Conservation (phyloP, 2,888 invertebrate species). For the Lamellibrachia columna region DNA sequence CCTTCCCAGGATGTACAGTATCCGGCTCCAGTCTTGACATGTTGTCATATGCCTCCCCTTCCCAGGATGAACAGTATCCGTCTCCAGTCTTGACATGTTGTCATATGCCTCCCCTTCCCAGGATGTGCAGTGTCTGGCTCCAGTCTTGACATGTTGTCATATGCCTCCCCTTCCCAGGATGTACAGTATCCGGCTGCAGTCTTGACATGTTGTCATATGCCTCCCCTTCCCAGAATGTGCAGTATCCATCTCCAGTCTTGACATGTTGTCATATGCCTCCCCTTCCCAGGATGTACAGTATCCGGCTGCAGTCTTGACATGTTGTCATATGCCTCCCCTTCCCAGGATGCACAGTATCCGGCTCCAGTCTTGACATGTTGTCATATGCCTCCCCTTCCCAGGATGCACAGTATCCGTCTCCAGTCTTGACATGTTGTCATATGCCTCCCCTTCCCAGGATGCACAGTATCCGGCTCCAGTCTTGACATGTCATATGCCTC, state of each 20-base stretch:
- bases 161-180: not conserved
- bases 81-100: not conserved
- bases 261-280: not conserved
- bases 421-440: not conserved
- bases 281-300: not conserved
- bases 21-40: not conserved
- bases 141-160: not conserved
- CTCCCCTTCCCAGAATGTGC: not conserved
- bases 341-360: not conserved
- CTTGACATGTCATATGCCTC: not conserved
- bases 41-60: not conserved
- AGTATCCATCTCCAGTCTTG: not conserved
- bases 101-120: not conserved
- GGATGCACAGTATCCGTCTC: not conserved
- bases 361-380: not conserved
- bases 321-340: not conserved
- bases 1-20: not conserved
- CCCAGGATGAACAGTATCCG: not conserved
- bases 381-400: not conserved
- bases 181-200: not conserved
- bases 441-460: not conserved
- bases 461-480: not conserved
- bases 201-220: not conserved
- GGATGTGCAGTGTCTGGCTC: not conserved
- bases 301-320: not conserved